These are phyloP conservation scores for Acipenser ruthenus DNA, from an alignment of 2,797 vertebrate species.

Conservation along the genomic window DNA sequence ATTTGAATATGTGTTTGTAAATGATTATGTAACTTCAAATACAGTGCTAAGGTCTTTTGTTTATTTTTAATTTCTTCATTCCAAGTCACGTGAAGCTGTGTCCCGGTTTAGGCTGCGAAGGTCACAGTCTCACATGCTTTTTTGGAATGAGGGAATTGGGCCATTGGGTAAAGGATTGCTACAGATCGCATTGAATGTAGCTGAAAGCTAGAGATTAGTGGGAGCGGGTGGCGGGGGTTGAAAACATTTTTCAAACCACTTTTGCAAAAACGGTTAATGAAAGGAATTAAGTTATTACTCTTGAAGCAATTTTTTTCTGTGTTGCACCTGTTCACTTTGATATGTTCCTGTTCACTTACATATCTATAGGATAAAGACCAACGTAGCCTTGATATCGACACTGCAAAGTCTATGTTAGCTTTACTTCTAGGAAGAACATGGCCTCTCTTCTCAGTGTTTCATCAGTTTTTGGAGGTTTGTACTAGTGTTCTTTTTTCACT, in stretches of 20 bases:
- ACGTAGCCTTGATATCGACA: slow-evolving; percentile 92
- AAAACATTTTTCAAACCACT: too few relatives aligned
- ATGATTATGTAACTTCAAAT: neutral
- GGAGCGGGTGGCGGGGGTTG: too few relatives aligned
- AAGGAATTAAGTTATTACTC: too few relatives aligned
- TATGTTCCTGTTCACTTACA: too few relatives aligned
- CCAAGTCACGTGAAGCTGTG: neutral
- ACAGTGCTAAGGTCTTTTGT: neutral
- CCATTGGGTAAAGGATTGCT: too few relatives aligned
- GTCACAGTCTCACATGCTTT: neutral
- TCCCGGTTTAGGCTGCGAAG: neutral
- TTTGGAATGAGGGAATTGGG: too few relatives aligned
- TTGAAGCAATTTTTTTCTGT: too few relatives aligned
- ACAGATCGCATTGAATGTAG: too few relatives aligned
- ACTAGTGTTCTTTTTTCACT: slow-evolving; percentile 8
- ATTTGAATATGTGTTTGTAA: neutral
- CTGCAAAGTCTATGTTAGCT: slow-evolving; percentile 88
- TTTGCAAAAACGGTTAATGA: too few relatives aligned
- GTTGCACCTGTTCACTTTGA: too few relatives aligned
- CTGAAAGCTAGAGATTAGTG: too few relatives aligned
- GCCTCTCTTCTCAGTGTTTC: slow-evolving; percentile 88
- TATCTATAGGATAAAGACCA: slow-evolving; percentile 83
- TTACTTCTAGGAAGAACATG: slow-evolving; percentile 85
- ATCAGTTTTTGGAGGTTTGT: slow-evolving; percentile 88
- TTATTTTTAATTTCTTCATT: neutral